Percentiles rank a stretch among this genome's conserved stretches.
Conservation (phyloP, 53 echinoderm and acorn worm species). For the Actinopyga echinites region DNA sequence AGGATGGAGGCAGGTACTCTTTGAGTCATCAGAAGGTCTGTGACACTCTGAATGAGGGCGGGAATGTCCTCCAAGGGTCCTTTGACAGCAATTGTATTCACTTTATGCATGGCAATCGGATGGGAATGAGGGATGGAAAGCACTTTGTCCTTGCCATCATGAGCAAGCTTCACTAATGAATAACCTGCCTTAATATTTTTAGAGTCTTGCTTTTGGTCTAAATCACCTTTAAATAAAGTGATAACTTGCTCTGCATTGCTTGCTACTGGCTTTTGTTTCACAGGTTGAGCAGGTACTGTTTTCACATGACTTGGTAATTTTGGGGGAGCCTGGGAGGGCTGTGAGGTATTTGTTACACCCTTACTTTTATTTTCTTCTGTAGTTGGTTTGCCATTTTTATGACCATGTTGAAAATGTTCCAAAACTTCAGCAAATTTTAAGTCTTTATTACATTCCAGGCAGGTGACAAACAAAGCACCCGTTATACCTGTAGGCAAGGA, state of each 20-base stretch:
- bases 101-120: slow-evolving; percentile 26
- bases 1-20: background rate
- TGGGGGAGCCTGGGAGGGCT: background rate
- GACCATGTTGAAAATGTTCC: slow-evolving; percentile 5
- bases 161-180: slow-evolving; percentile 35
- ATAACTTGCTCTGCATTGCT: slow-evolving; percentile 22
- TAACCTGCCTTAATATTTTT: background rate
- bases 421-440: slow-evolving; percentile 34
- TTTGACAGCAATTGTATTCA: slow-evolving; percentile 38
- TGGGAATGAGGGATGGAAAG: slow-evolving; percentile 33
- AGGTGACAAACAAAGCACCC: slow-evolving; percentile 29
- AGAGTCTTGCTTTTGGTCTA: background rate
- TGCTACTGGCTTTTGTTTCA: background rate
- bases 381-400: background rate
- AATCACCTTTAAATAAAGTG: slow-evolving; percentile 29
- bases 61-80: slow-evolving; percentile 35
- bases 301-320: background rate
- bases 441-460: slow-evolving; percentile 24
- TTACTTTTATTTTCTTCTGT: background rate
- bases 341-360: background rate
- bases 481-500: slow-evolving; percentile 25
- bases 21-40: slow-evolving; percentile 12
- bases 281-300: too few species aligned
- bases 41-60: slow-evolving; percentile 32
- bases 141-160: slow-evolving; percentile 37